These are phyloP conservation scores for Circaetus gallicus DNA, from an alignment of 2,113 vertebrate species.

Conservation along the genomic window DNA sequence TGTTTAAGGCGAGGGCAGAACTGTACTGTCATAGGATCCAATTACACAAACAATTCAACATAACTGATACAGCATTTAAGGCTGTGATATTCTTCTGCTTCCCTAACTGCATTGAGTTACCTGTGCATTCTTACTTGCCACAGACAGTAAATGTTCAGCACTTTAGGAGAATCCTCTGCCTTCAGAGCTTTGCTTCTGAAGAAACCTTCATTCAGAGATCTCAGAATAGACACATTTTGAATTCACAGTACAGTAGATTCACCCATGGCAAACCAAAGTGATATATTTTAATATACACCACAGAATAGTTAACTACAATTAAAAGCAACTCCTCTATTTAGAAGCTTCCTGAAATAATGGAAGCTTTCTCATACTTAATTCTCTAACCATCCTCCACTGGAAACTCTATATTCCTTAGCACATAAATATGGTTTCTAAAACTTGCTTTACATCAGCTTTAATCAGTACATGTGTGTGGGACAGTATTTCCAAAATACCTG, in stretches of 20 bases:
- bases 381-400: neutral
- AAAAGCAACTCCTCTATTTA: neutral
- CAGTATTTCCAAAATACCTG: neutral
- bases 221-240: neutral
- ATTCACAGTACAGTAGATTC: neutral
- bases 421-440: neutral
- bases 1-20: accelerated
- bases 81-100: neutral
- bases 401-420: neutral
- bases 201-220: neutral
- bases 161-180: neutral
- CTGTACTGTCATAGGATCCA: neutral
- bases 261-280: neutral
- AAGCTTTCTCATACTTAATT: neutral
- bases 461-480: neutral
- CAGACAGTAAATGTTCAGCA: neutral
- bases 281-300: neutral
- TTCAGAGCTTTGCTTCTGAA: neutral
- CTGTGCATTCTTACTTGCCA: neutral
- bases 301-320: neutral
- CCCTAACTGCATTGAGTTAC: neutral
- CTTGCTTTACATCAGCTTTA: neutral
- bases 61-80: neutral
- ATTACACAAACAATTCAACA: neutral
- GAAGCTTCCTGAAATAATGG: neutral